Evolutionary conservation across 2,797 vertebrate species (phyloP).

Genomic region (Acrossocheilus fasciatus): DNA sequence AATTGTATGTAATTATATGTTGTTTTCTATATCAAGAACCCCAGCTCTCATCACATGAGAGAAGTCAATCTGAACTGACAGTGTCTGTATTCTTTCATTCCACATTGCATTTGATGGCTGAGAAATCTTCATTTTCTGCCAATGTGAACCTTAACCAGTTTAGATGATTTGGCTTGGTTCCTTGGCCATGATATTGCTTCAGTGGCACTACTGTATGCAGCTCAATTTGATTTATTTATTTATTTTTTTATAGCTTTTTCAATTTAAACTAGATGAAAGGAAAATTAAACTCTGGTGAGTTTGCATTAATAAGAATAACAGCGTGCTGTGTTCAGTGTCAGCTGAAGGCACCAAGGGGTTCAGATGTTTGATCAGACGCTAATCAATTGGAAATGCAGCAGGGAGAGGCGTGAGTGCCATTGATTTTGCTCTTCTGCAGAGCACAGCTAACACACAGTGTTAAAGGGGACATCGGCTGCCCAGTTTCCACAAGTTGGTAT

Average conservation of each 20-base stretch:
- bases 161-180: constrained; percentile 29
- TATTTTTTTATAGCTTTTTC: neutral
- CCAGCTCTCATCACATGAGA: neutral
- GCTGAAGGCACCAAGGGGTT: constrained; percentile 55
- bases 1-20: neutral
- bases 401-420: constrained; percentile 53
- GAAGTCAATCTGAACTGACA: neutral
- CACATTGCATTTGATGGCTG: neutral
- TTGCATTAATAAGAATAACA: constrained; percentile 24
- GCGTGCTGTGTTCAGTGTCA: constrained; percentile 9
- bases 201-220: neutral
- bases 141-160: constrained; percentile 33
- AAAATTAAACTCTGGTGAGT: constrained; percentile 32
- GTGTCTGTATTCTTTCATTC: constrained; percentile 9
- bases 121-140: constrained; percentile 9
- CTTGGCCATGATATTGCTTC: constrained; percentile 31
- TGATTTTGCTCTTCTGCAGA: constrained; percentile 62
- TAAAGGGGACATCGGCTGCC: neutral
- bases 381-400: constrained; percentile 60
- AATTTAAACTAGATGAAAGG: constrained; percentile 32
- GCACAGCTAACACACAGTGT: constrained; percentile 49
- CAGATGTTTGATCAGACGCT: constrained; percentile 55
- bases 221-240: neutral
- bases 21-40: neutral
- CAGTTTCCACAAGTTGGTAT: neutral